Base-by-base conservation (phyloP, 2,797 vertebrate species). In the Argyrosomus regius region DNA sequence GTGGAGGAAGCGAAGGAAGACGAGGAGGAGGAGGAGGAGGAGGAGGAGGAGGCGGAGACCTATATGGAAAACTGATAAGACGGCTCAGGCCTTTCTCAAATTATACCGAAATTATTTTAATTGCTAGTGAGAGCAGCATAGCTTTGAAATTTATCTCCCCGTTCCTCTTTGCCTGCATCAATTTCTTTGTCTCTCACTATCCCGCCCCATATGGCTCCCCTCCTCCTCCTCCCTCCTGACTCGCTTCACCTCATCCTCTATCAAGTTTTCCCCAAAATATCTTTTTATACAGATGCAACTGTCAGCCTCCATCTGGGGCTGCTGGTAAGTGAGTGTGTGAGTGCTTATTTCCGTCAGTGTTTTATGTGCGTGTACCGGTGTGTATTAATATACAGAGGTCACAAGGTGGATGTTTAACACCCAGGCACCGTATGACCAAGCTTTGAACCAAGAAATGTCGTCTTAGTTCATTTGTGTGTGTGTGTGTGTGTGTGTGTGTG, bases 41-140 rank as follows among this genome's bases (percentile, higher is more conserved):
- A 78, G 63, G 39, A 82, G 58, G 10, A 83, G 69, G 72, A 72
- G 79, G 75, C 82, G 81, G 39, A 82, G 73, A 83, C 80, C 89
- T 85, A 82, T 87, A 83, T 68, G 53, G 52, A 78, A 39, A 77
- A 59, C 77, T 72, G 82, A 90, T 88, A 88, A 87, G 77, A 70
- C 41, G 1, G 77, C 62, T 72, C 62, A 54, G 67, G 70, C 83
- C 48, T 80, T 68, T 65, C 66, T 88, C 74, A 86, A 83, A 87
- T 88, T 88, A 71, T 87, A 85, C 77, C 31, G 16, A 86, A 91
- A 88, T 87, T 50, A 89, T 90, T 91, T 85, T 82, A 88, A 90
- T 83, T 90, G 77, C 86, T 48, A 72, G 60, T 75, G 83, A 91
- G 82, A 77, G 72, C 71, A 58, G 72, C 56, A 22, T 52, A 69